Base-by-base conservation (phyloP, 2,113 vertebrate genomes). In the Butastur rufipennis region DNA sequence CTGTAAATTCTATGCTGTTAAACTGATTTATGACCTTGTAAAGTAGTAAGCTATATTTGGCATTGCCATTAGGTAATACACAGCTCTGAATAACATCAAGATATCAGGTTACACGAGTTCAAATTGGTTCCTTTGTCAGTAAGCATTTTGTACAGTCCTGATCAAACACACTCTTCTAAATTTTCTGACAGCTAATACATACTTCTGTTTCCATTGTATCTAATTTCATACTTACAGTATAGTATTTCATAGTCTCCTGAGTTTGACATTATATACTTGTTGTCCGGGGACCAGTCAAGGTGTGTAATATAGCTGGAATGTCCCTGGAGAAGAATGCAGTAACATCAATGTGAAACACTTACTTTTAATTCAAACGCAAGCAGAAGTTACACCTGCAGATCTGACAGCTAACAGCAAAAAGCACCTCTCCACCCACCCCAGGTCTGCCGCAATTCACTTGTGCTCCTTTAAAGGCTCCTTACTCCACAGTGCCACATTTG, bases 271-370 rank as follows among this genome's bases (percentile, higher is more conserved):
- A 99, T 99, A 92, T 99, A 99, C 95, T 99, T 99, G 98, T 99
- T 99, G 98, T 99, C 99, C 26, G 99, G 99, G 95, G 99, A 99
- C 99, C 99, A 99, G 98, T 99, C 99, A 96, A 99, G 99, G 97
- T 99, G 99, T 82, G 99, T 99, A 98, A 99, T 99, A 97, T 99
- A 99, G 98, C 99, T 99, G 98, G 99, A 99, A 99, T 99, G 99
- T 98, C 99, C 99, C 99, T 99, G 98, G 73, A 75, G 94, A 97
- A 91, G 63, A 95, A 97, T 4, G 78, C 32, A 97, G 68, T 25
- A 87, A 83, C 32, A 88, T 1, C 58, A 81, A 13, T 9, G 48
- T 79, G 82, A 97, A 93, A 86, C 43, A 29, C 2, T 6, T 31
- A n/a, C 29, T 92, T 92, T 86, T 42, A 85, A 42, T 53, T 53